Conservation (phyloP, 2,888 invertebrate species). For the Mimumesa dahlbomi region DNA sequence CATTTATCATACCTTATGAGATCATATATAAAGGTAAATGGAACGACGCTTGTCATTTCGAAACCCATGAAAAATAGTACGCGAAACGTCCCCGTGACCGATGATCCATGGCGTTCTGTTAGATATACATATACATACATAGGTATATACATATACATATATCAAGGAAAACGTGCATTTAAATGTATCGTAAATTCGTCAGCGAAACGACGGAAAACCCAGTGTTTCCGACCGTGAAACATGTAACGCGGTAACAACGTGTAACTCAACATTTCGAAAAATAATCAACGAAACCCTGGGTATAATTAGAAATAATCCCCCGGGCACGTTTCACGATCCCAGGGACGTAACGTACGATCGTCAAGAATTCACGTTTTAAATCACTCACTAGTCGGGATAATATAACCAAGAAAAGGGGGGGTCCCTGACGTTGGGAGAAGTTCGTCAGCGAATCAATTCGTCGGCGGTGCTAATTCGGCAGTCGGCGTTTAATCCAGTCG, state of each 20-base stretch:
- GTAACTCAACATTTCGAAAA: too few species aligned
- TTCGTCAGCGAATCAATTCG: slow-evolving; percentile 26
- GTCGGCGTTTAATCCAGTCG: slow-evolving; percentile 45
- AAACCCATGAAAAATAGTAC: slow-evolving; percentile 55
- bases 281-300: too few species aligned
- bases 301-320: too few species aligned
- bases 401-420: too few species aligned
- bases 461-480: slow-evolving; percentile 30
- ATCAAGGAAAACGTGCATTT: slow-evolving; percentile 7
- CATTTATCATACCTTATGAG: slow-evolving; percentile 55
- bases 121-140: neutral
- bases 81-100: slow-evolving; percentile 38
- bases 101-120: slow-evolving; percentile 34
- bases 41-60: slow-evolving; percentile 47
- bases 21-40: slow-evolving; percentile 55
- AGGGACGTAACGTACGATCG: too few species aligned
- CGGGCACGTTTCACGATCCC: too few species aligned
- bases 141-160: neutral
- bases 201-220: neutral
- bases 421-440: neutral
- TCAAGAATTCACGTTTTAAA: too few species aligned
- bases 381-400: too few species aligned
- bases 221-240: too few species aligned
- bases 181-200: slow-evolving; percentile 6
- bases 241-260: too few species aligned